Base-by-base conservation (phyloP, 2,113 vertebrate genomes). In the Macrotus californicus region DNA sequence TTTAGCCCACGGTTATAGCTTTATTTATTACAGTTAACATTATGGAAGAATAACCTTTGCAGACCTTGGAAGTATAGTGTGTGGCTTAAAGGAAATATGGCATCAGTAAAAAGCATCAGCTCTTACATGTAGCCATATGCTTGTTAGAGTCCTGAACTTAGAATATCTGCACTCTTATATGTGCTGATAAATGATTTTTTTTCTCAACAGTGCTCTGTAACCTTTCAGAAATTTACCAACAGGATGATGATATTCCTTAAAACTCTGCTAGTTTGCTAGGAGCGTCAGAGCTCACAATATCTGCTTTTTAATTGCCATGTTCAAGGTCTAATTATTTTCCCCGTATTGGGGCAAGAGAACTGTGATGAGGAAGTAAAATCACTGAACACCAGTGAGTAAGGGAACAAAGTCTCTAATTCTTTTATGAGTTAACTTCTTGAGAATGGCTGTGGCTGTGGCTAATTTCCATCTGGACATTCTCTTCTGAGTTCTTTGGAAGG, bases 261-360 rank as follows among this genome's bases (percentile, higher is more conserved):
- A 41, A 61, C 39, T 93, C 26, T 26, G 2, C 14, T 5, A 0
- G 24, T 93, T 89, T 29, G 85, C 85, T 10, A 4, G 56, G 67
- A 95, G 70, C 56, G 70, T 66, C 50, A 90, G 14, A 93, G 84
- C 86, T 94, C 56, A 87, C 70, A 61, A 67, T 95, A 85, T 36
- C 83, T 96, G 87, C 95, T 96, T 89, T 95, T 95, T 85, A 77
- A 12, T 86, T 61, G 76, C 12, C n/a, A 67, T 72, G 75, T 94
- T 96, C 94, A 84, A 85, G 69, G 69, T 97, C 94, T 96, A 89
- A 97, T 96, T 94, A 89, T 81, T 97, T 97, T 96, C 66, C 87
- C 48, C 91, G 85, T 70, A 9, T 72, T 96, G 36, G 31, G 92
- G 86, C 75, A 96, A 95, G 67, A 97, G 89, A 97, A 77, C 69